These are phyloP conservation scores for Nesidiocoris tenuis DNA, from an alignment of 2,888 invertebrate genomes.

Conservation along the genomic window DNA sequence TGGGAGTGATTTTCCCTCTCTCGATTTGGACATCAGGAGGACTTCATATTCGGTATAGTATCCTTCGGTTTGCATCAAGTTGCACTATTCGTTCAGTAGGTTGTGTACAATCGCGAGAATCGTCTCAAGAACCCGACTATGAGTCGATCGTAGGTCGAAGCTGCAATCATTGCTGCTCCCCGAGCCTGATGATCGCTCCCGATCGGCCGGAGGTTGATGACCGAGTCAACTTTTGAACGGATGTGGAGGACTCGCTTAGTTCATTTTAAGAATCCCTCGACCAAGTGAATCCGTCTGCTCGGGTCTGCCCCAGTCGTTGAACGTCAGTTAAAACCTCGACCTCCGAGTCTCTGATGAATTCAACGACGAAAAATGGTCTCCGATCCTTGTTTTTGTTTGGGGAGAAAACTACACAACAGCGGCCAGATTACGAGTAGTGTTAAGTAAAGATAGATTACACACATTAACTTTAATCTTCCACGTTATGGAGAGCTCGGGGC, in stretches of 20 bases:
- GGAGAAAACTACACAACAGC: slow-evolving; percentile 8
- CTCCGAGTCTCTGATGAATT: background rate
- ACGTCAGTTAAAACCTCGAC: background rate
- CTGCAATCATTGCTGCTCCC: no score
- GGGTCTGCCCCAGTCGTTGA: background rate
- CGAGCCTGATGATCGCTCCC: no score
- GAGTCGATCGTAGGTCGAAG: no score
- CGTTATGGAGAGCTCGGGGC: slow-evolving; percentile 38
- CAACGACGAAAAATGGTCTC: slow-evolving; percentile 11
- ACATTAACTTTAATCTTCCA: slow-evolving; percentile 41
- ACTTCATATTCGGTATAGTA: no score
- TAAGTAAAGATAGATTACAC: slow-evolving; percentile 43
- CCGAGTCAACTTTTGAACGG: background rate
- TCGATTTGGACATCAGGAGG: no score
- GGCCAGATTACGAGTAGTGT: slow-evolving; percentile 28
- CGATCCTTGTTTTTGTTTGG: background rate
- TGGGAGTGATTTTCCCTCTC: no score
- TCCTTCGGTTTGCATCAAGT: no score
- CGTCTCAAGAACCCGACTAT: no score
- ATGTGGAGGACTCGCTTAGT: background rate
- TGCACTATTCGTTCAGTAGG: no score
- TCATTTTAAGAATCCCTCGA: background rate
- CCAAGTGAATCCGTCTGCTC: background rate
- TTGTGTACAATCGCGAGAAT: no score
- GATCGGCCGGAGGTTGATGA: background rate